phyloP scores from a whole-genome alignment of 2,113 vertebrate genomes.

The Eptatretus burgeri region DNA sequence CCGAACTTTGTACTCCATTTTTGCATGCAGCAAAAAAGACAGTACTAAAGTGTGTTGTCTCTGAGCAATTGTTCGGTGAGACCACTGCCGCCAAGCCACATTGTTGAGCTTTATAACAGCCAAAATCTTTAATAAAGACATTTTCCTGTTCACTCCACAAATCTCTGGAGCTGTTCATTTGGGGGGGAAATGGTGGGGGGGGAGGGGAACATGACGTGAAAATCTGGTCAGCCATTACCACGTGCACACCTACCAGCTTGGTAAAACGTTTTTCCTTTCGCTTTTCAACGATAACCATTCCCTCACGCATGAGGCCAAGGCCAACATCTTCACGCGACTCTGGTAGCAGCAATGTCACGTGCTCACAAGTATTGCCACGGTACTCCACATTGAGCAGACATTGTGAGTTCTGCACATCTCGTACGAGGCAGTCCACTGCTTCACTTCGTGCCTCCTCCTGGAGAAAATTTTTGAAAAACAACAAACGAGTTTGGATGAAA shows the following conservation, averaged over 20 bases:
- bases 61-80: not conserved
- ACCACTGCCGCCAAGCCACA: not conserved
- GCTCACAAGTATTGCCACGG: conserved; percentile 27
- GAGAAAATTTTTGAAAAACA: not conserved
- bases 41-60: not conserved
- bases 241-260: conserved; percentile 38
- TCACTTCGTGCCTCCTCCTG: conserved; percentile 55
- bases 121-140: no score
- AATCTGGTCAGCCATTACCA: no score
- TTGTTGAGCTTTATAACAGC: no score
- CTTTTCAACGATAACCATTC: conserved; percentile 59
- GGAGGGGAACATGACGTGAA: no score
- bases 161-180: not conserved
- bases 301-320: conserved; percentile 52
- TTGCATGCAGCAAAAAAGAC: no score
- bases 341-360: conserved; percentile 45
- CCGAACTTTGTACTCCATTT: no score
- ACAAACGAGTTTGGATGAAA: not conserved
- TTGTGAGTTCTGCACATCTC: conserved; percentile 69
- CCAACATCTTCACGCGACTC: conserved; percentile 66
- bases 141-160: no score
- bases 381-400: conserved; percentile 67
- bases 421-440: conserved; percentile 48
- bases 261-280: conserved; percentile 66
- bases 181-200: not conserved